Conservation (phyloP, 2,888 invertebrate genomes). For the Protonemura montana region DNA sequence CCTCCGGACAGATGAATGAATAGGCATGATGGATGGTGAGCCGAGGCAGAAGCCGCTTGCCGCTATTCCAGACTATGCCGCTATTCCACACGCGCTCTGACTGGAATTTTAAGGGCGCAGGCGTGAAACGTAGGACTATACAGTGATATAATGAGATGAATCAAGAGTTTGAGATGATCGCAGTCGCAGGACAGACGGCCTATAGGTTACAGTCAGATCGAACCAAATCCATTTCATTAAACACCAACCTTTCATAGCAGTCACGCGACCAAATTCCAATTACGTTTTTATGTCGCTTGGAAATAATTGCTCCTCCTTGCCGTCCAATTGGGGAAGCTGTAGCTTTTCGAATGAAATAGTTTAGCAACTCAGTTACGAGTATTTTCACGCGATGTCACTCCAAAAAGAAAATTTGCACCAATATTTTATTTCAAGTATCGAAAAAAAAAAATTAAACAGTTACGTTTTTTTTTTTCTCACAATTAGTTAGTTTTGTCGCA, state of each 20-base stretch:
- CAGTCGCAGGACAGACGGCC: not conserved
- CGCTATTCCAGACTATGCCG: not conserved
- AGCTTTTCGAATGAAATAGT: not conserved
- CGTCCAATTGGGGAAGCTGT: not conserved
- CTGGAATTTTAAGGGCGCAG: not conserved
- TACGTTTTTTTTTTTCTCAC: no score
- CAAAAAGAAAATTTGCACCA: not conserved
- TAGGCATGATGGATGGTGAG: constrained; percentile 35
- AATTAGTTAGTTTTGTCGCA: no score
- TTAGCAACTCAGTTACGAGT: not conserved
- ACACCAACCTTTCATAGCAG: not conserved
- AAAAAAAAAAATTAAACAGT: no score
- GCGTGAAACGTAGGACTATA: not conserved
- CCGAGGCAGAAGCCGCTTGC: not conserved
- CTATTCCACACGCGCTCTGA: not conserved
- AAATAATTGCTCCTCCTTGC: not conserved
- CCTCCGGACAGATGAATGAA: constrained; percentile 40
- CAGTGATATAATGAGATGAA: not conserved
- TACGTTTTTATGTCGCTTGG: not conserved
- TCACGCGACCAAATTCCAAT: not conserved
- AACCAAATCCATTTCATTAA: not conserved
- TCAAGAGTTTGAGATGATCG: not conserved
- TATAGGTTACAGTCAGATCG: not conserved
- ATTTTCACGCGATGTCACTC: not conserved
- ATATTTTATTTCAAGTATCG: not conserved